phyloP scores from a whole-genome alignment of 2,113 vertebrate genomes.

The Menura novaehollandiae region DNA sequence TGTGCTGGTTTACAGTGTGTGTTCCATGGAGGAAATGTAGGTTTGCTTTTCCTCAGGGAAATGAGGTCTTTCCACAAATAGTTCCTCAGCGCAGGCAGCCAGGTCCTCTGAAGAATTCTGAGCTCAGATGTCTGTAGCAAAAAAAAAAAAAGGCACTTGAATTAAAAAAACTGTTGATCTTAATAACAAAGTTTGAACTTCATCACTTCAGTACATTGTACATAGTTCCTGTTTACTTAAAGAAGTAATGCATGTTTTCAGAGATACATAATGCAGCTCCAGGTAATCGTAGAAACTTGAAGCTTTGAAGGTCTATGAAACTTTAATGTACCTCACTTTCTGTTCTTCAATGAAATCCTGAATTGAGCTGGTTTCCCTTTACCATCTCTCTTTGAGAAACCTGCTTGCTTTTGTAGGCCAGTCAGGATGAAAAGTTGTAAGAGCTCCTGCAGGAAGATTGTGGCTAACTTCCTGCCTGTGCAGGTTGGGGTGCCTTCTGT shows the following conservation, averaged over 20 bases:
- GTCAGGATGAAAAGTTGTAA: background rate
- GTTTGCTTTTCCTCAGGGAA: background rate
- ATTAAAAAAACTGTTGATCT: background rate
- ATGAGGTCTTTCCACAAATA: background rate
- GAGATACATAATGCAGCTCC: background rate
- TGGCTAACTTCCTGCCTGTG: background rate
- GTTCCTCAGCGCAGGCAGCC: background rate
- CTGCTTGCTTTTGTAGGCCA: background rate
- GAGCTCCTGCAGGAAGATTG: background rate
- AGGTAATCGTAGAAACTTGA: background rate
- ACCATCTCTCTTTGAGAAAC: background rate
- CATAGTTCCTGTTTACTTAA: background rate
- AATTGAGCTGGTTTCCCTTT: background rate
- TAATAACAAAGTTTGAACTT: background rate
- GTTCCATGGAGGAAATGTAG: background rate
- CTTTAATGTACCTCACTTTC: background rate
- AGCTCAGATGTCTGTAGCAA: background rate
- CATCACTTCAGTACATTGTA: background rate
- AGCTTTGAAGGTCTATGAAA: background rate
- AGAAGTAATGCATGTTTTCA: background rate
- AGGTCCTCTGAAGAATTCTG: background rate
- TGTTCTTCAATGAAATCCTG: background rate
- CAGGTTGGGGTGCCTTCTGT: background rate
- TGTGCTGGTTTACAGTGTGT: background rate
- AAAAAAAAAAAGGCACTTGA: background rate